Conservation (phyloP, 2,888 invertebrate species). For the Troides oblongomaculatus region DNA sequence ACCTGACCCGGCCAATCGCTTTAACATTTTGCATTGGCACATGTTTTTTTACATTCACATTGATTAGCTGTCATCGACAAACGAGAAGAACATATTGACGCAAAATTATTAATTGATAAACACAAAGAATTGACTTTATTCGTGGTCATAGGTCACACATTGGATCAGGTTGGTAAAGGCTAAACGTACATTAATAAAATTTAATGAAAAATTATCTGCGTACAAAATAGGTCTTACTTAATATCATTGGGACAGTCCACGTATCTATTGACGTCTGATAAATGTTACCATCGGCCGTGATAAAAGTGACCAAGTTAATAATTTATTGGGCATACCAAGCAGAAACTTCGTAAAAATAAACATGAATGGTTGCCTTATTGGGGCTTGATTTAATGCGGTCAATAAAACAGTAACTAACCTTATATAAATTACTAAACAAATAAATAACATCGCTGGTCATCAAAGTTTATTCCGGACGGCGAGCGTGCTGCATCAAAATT, state of each 20-base stretch:
- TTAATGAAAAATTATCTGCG: constrained; percentile 16
- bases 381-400: constrained; percentile 77
- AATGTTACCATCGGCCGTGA: constrained; percentile 71
- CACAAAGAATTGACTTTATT: constrained; percentile 17
- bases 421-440: constrained; percentile 80
- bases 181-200: constrained; percentile 27
- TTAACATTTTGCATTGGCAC: constrained; percentile 24
- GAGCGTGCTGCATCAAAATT: constrained; percentile 36
- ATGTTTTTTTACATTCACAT: constrained; percentile 26
- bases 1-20: constrained; percentile 26
- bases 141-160: constrained; percentile 26
- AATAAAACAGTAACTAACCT: constrained; percentile 80
- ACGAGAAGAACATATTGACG: constrained; percentile 26
- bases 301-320: constrained; percentile 78
- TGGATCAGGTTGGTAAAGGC: constrained; percentile 27
- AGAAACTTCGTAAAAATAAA: constrained; percentile 80
- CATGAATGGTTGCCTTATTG: constrained; percentile 80
- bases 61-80: constrained; percentile 27
- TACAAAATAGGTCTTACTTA: constrained; percentile 28
- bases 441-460: constrained; percentile 76
- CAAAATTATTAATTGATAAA: constrained; percentile 29
- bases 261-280: constrained; percentile 57
- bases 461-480: constrained; percentile 60
- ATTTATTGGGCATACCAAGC: constrained; percentile 76
- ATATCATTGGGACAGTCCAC: constrained; percentile 44